Base-by-base conservation (phyloP, 1,140 invertebrate species). In the Drosophila pachea region DNA sequence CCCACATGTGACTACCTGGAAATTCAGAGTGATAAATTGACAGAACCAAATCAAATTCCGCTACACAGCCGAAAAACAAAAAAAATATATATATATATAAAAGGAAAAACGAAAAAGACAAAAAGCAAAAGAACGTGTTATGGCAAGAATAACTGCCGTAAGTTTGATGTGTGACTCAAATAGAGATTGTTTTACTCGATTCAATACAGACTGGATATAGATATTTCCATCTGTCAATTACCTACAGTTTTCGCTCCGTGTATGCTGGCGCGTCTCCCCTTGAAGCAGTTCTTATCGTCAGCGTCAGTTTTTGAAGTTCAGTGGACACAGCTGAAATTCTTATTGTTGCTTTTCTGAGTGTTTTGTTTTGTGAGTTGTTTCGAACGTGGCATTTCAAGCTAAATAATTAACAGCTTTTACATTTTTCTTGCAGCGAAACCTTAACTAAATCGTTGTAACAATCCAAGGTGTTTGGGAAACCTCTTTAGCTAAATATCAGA, bases 261-360 rank as follows among this genome's bases (percentile, higher is more conserved):
- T 56, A 49, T 16, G 5, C 36, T 8, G 7, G 22, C 22, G 47
- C 32, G 31, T 54, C 48, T 12, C 35, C 54, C 54, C 40, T 11
- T 47, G 36, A 48, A 42, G 32, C 32, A 35, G n/a, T 59, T 70
- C 68, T 71, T 68, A 71, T 67, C 68, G 56, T 56, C 22, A 22
- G 16, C 16, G 52, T 61, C 68, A 71, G 68, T 71, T 71, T 68
- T 62, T 63, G 11, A 62, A 62, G 53, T 62, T 61, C 64, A 79
- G 67, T 84, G 73, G 73, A 84, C 81, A 74, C 81, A 84, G 81
- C 79, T 84, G 79, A 74, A 86, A 67, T 72, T 61, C 64, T 62
- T 72, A 61, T 67, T 62, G 43, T 72, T 62, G 50, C 64, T 67
- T 61, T 73, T 42, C 35, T 63, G 66, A 50, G 35, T 42, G 42